Conservation (phyloP, 2,797 vertebrate species). For the Odontamblyopus lacepedii region DNA sequence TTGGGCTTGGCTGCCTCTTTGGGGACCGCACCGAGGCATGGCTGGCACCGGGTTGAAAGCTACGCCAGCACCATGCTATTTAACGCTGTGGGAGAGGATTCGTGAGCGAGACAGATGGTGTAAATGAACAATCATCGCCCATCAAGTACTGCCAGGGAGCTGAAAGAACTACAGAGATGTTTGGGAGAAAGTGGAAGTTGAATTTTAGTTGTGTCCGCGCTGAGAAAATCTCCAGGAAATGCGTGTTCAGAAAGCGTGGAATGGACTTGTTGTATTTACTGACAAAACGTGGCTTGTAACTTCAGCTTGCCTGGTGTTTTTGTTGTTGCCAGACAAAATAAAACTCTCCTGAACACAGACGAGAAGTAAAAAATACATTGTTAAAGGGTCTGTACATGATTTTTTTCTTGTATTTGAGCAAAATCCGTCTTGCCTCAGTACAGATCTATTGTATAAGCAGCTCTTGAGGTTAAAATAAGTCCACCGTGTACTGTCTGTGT, state of each 20-base stretch:
- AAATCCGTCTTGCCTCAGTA: too few relatives aligned
- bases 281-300: not conserved
- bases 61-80: constrained; percentile 45
- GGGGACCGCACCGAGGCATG: constrained; percentile 53
- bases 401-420: too few relatives aligned
- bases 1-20: constrained; percentile 61
- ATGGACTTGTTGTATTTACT: not conserved
- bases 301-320: not conserved
- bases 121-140: constrained; percentile 66
- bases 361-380: not conserved
- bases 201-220: not conserved
- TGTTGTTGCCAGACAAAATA: not conserved
- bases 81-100: constrained; percentile 21
- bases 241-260: not conserved
- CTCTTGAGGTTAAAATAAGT: too few relatives aligned
- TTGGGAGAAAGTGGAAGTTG: constrained; percentile 16
- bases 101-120: constrained; percentile 60
- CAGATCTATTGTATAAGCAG: too few relatives aligned
- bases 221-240: not conserved
- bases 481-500: too few relatives aligned
- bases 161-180: constrained; percentile 44
- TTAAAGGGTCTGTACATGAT: too few relatives aligned
- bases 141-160: constrained; percentile 46
- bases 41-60: constrained; percentile 52
- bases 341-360: not conserved